A percentile compares a stretch with the other conserved stretches of the same genome.
Evolutionary conservation across 2,113 vertebrate genomes (phyloP).

Genomic region (Sinocyclocheilus anophthalmus): DNA sequence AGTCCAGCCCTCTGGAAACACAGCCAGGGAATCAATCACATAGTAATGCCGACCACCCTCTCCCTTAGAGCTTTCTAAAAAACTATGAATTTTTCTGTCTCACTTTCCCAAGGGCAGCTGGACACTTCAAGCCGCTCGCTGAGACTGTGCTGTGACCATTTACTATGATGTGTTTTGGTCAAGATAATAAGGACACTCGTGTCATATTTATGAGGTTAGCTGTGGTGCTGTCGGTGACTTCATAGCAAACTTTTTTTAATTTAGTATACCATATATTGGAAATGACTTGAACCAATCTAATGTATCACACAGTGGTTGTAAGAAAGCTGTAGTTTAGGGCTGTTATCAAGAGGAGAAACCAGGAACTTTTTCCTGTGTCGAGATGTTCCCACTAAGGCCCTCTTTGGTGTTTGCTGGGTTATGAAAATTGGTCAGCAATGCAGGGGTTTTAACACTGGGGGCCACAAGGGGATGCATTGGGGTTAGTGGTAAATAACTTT

Average conservation of each 20-base stretch:
- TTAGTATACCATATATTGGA: background rate
- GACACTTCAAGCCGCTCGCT: constrained; percentile 27
- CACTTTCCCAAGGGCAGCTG: constrained; percentile 18
- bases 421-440: background rate
- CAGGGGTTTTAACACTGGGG: background rate
- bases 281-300: background rate
- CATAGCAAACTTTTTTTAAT: background rate
- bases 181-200: constrained; percentile 28
- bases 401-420: background rate
- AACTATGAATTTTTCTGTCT: constrained; percentile 34
- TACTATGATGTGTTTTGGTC: constrained; percentile 23
- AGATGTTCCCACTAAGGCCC: background rate
- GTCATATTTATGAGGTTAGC: constrained; percentile 22
- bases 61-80: constrained; percentile 39
- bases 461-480: background rate
- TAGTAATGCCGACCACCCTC: constrained; percentile 60
- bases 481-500: background rate
- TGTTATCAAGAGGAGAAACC: background rate
- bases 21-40: constrained; percentile 71
- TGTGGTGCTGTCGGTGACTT: background rate
- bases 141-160: constrained; percentile 1
- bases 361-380: background rate
- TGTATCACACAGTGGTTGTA: background rate
- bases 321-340: background rate
- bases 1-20: constrained; percentile 72